A percentile compares a stretch with the other conserved stretches of the same genome.
These are phyloP conservation scores for Pseudomyrmex flavicornis DNA, from an alignment of 1,140 invertebrate species.

Conservation along the genomic window DNA sequence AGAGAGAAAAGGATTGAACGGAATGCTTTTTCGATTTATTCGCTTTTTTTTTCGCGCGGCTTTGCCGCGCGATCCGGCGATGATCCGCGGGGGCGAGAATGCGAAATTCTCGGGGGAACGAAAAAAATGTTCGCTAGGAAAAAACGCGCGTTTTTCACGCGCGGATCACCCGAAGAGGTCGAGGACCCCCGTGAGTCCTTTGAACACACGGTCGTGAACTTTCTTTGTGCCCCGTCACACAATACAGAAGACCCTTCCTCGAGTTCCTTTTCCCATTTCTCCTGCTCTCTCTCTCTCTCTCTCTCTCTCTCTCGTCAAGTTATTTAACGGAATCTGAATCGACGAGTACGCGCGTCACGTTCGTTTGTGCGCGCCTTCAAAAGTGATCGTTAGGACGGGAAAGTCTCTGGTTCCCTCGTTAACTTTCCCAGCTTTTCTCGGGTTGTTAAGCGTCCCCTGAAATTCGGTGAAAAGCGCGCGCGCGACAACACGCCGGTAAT, in stretches of 20 bases:
- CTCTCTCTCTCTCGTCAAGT: neutral
- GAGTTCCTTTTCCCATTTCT: slow-evolving; percentile 23
- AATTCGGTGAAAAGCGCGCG: slow-evolving; percentile 7
- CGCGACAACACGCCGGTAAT: neutral
- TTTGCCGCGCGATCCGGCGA: neutral
- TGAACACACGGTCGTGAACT: slow-evolving; percentile 47
- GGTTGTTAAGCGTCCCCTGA: slow-evolving; percentile 52
- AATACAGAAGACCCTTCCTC: slow-evolving; percentile 42
- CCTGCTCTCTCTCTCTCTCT: neutral
- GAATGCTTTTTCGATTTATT: neutral
- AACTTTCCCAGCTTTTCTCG: slow-evolving; percentile 40
- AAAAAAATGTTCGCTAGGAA: slow-evolving; percentile 43
- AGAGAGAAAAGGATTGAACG: neutral
- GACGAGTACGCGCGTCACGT: slow-evolving; percentile 37
- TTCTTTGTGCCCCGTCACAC: slow-evolving; percentile 57
- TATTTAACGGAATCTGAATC: slow-evolving; percentile 66
- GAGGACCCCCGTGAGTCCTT: slow-evolving; percentile 32
- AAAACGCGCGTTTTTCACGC: slow-evolving; percentile 50
- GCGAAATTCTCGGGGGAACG: neutral
- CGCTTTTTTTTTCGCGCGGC: neutral
- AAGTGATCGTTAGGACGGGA: slow-evolving; percentile 49
- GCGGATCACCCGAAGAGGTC: slow-evolving; percentile 45
- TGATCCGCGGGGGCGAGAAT: neutral
- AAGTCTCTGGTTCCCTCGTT: slow-evolving; percentile 36
- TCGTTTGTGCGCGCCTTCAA: slow-evolving; percentile 20